phyloP scores from a whole-genome alignment of 2,888 invertebrate species.

The Dicyrtomina minuta region DNA sequence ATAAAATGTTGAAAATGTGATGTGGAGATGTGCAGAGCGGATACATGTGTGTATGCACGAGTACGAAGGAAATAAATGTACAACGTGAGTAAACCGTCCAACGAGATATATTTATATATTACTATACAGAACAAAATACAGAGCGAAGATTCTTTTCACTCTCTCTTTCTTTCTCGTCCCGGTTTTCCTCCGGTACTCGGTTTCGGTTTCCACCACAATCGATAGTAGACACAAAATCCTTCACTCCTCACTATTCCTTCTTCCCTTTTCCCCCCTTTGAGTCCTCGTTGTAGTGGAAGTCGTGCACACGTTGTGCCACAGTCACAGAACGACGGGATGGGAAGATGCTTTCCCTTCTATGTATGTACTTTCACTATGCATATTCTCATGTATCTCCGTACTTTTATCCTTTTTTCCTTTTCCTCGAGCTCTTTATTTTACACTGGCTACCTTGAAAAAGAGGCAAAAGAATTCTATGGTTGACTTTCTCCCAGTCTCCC shows the following conservation, averaged over 20 bases:
- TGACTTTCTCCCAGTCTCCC: neutral
- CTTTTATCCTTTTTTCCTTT: neutral
- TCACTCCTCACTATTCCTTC: constrained; percentile 21
- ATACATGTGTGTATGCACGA: too few relatives aligned
- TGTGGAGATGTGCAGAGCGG: too few relatives aligned
- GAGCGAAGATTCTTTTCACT: too few relatives aligned
- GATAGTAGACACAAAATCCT: constrained; percentile 24
- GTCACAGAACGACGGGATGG: too few relatives aligned
- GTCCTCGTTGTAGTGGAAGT: constrained; percentile 8
- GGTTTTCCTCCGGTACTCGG: constrained; percentile 38
- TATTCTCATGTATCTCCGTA: constrained; percentile 24
- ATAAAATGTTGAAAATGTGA: too few relatives aligned
- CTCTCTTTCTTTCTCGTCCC: constrained; percentile 36
- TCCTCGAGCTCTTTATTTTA: neutral
- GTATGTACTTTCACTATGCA: too few relatives aligned
- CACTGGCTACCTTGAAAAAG: neutral
- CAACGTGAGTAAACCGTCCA: too few relatives aligned
- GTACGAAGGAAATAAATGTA: neutral
- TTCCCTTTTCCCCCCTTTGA: constrained; percentile 21
- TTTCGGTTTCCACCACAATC: constrained; percentile 34
- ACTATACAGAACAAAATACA: too few relatives aligned
- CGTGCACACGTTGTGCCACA: too few relatives aligned
- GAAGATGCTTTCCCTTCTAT: too few relatives aligned
- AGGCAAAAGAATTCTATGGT: neutral
- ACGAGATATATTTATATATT: too few relatives aligned